phyloP scores from a whole-genome alignment of 2,888 invertebrate genomes.

The Chrysodeixis includens region DNA sequence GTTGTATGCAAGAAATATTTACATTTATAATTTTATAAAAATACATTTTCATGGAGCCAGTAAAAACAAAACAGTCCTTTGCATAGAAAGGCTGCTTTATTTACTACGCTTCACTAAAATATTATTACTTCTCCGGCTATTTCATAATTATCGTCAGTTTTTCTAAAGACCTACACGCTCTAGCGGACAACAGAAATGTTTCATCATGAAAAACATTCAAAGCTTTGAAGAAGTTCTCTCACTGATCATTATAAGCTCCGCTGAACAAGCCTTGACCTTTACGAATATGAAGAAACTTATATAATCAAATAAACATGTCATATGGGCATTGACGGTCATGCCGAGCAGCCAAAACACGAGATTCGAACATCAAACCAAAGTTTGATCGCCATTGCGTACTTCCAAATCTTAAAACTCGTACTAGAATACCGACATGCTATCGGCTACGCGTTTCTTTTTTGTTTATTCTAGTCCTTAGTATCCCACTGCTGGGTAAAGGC shows the following conservation, averaged over 20 bases:
- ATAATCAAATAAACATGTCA: constrained; percentile 33
- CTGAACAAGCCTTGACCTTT: constrained; percentile 41
- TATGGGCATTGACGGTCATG: constrained; percentile 9
- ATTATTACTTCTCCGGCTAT: constrained; percentile 1
- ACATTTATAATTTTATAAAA: no score
- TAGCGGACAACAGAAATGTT: constrained; percentile 39
- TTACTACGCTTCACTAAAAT: not conserved
- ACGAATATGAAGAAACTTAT: constrained; percentile 20
- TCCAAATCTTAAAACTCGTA: not conserved
- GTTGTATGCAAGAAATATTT: no score
- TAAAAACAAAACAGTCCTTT: no score
- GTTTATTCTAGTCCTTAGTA: no score
- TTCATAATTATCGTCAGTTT: constrained; percentile 19
- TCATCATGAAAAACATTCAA: constrained; percentile 29
- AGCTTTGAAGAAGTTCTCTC: constrained; percentile 28
- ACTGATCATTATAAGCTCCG: constrained; percentile 47
- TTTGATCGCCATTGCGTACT: no score
- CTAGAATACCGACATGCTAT: no score
- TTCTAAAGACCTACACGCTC: constrained; percentile 22
- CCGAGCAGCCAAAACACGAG: not conserved
- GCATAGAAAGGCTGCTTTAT: no score
- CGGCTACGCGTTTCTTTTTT: no score
- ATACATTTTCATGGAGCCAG: no score
- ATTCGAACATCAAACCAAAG: not conserved
- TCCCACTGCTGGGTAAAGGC: no score